Evolutionary conservation across 2,888 invertebrate genomes (phyloP).

Genomic region (Ypsolopha sequella): DNA sequence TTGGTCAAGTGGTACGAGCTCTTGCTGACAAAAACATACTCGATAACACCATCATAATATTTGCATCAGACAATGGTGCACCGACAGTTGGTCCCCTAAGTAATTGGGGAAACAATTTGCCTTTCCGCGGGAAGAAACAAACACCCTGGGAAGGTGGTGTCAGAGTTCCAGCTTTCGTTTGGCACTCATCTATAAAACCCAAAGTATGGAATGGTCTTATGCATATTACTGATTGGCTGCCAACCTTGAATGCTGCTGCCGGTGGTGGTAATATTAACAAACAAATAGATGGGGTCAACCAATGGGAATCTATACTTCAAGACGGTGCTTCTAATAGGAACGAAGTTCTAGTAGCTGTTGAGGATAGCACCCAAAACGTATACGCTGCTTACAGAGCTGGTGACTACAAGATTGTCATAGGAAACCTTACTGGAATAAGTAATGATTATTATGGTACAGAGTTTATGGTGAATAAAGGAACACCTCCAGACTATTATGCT

Average conservation of each 20-base stretch:
- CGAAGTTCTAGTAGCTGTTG: conserved; percentile 70
- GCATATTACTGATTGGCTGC: conserved; percentile 88
- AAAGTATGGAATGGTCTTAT: conserved; percentile 73
- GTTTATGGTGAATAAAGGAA: conserved; percentile 31
- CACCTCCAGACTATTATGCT: conserved; percentile 41
- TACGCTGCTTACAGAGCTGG: conserved; percentile 72
- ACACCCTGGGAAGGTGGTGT: conserved; percentile 90
- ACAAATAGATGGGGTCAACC: conserved; percentile 75
- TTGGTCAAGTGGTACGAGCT: conserved; percentile 81
- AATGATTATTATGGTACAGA: conserved; percentile 50
- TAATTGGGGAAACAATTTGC: conserved; percentile 84
- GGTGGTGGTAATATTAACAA: conserved; percentile 37
- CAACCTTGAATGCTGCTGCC: conserved; percentile 72
- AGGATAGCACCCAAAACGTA: conserved; percentile 58
- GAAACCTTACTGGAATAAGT: conserved; percentile 52
- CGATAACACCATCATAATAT: conserved; percentile 86
- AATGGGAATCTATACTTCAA: conserved; percentile 74
- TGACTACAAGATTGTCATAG: conserved; percentile 74
- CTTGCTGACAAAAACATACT: conserved; percentile 77
- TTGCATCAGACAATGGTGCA: conserved; percentile 92
- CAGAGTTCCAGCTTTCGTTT: conserved; percentile 81
- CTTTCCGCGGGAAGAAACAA: conserved; percentile 84
- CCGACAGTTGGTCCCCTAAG: conserved; percentile 80
- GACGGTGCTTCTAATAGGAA: conserved; percentile 53
- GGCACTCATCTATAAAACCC: conserved; percentile 72